Percentiles rank a stretch among this genome's conserved stretches.
These are phyloP conservation scores for Melolontha melolontha DNA, from an alignment of 2,888 invertebrate genomes.

Conservation along the genomic window DNA sequence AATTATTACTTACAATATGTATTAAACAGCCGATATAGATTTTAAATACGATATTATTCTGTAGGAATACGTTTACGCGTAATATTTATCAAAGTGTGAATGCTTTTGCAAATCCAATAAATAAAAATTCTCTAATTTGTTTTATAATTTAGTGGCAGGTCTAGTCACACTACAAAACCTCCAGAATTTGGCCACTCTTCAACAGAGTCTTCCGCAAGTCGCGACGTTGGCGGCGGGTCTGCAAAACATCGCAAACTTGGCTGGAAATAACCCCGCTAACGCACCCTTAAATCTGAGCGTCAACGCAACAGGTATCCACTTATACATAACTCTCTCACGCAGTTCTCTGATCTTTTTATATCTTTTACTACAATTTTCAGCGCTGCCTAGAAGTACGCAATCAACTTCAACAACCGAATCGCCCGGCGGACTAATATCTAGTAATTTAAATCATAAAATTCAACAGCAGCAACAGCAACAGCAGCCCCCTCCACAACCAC, in stretches of 20 bases:
- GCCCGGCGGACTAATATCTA: conserved; percentile 48
- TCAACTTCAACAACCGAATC: conserved; percentile 42
- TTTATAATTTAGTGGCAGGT: conserved; percentile 72
- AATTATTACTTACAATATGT: too few species aligned
- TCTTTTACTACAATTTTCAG: conserved; percentile 15
- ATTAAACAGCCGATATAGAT: too few species aligned
- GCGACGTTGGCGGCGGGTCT: conserved; percentile 72
- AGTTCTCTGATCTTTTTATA: conserved; percentile 6
- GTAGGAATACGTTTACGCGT: too few species aligned
- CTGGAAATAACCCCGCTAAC: conserved; percentile 68
- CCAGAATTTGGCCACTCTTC: conserved; percentile 83
- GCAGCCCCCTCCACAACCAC: conserved; percentile 66
- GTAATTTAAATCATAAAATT: conserved; percentile 46
- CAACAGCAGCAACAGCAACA: conserved; percentile 56
- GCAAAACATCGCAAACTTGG: conserved; percentile 69
- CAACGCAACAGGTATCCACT: conserved; percentile 63
- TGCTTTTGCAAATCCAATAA: too few species aligned
- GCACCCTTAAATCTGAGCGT: conserved; percentile 88
- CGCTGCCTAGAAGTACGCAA: conserved; percentile 45
- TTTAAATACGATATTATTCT: too few species aligned
- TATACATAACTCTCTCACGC: conserved; percentile 26
- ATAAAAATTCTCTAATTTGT: background rate
- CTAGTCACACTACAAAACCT: conserved; percentile 82
- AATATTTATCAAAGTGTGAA: too few species aligned
- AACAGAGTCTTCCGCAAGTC: conserved; percentile 74